phyloP scores from a whole-genome alignment of 2,888 invertebrate species.

The Amblyteles armatorius region DNA sequence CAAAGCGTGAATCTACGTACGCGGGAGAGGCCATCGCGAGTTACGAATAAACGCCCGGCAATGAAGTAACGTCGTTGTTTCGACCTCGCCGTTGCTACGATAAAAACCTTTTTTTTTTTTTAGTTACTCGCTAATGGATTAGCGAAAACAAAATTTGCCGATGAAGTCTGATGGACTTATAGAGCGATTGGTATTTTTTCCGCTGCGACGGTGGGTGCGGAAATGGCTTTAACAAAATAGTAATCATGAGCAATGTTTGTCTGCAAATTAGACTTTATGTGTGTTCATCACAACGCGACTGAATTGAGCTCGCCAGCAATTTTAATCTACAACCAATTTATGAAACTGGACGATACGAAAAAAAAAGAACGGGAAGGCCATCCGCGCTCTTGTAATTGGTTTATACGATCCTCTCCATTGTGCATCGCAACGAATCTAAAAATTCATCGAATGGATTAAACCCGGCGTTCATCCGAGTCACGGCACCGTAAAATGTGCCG shows the following conservation, averaged over 20 bases:
- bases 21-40: slow-evolving; percentile 25
- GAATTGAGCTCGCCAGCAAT: background rate
- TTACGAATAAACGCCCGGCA: slow-evolving; percentile 27
- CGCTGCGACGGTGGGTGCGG: background rate
- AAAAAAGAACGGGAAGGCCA: background rate
- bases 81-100: slow-evolving; percentile 27
- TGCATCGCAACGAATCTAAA: background rate
- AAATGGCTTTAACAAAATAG: background rate
- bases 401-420: background rate
- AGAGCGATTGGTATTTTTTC: background rate
- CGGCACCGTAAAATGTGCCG: background rate
- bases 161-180: background rate
- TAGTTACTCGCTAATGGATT: background rate
- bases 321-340: background rate
- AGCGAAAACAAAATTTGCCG: background rate
- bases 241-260: background rate
- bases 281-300: background rate
- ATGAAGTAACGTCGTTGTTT: slow-evolving; percentile 51
- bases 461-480: background rate
- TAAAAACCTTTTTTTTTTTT: background rate
- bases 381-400: background rate
- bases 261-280: background rate
- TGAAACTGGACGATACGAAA: background rate
- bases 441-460: slow-evolving; percentile 8
- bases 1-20: background rate